Conservation (phyloP, 2,888 invertebrate species). For the Eupithecia inturbata region DNA sequence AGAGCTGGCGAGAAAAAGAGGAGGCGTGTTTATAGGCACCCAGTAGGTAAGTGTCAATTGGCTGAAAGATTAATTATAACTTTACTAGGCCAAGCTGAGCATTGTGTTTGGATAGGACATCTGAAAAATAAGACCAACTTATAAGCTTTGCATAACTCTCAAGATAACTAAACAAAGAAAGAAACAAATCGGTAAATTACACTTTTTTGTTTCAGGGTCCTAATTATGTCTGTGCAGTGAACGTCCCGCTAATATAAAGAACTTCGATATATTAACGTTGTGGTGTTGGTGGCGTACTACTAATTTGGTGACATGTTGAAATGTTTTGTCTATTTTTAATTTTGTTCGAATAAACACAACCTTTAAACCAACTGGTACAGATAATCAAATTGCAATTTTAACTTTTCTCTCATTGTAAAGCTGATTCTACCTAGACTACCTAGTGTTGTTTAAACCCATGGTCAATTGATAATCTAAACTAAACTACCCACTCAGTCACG, state of each 20-base stretch:
- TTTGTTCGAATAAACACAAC: neutral
- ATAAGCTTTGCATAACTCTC: no score
- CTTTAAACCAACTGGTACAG: neutral
- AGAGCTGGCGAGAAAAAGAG: neutral
- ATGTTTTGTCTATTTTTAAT: conserved; percentile 3
- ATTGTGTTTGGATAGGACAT: neutral
- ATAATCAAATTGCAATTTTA: neutral
- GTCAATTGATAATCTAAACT: neutral
- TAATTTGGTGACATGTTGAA: neutral
- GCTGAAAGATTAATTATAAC: neutral
- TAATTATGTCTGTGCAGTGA: conserved; percentile 59
- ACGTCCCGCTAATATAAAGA: conserved; percentile 61
- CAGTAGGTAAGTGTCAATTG: neutral
- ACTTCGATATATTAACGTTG: neutral
- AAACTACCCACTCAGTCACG: neutral
- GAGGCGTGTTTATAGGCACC: neutral
- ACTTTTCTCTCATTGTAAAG: neutral
- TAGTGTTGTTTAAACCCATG: neutral
- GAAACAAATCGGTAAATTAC: no score
- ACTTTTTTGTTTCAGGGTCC: conserved; percentile 59
- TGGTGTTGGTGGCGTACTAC: conserved; percentile 6
- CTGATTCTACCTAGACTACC: neutral
- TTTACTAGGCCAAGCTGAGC: neutral
- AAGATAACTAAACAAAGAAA: no score
- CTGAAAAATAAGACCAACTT: no score